These are phyloP conservation scores for Latheticus oryzae DNA, from an alignment of 2,888 invertebrate genomes.

Conservation along the genomic window DNA sequence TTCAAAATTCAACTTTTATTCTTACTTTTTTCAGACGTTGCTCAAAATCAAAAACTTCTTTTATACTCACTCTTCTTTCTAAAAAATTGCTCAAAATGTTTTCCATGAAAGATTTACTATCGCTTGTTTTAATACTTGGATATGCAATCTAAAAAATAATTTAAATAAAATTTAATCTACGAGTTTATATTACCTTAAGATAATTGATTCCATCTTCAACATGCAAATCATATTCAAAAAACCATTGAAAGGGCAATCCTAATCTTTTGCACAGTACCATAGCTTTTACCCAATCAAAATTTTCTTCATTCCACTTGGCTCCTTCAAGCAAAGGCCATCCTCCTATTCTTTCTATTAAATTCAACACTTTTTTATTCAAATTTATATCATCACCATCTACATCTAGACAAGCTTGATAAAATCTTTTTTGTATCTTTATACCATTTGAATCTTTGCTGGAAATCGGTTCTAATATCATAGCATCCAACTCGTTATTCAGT, in stretches of 20 bases:
- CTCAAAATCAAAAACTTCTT: background rate
- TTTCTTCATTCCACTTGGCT: constrained; percentile 45
- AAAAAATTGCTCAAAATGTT: background rate
- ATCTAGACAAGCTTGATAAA: constrained; percentile 52
- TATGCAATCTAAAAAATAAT: constrained; percentile 1
- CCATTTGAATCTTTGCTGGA: constrained; percentile 60
- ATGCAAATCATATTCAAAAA: constrained; percentile 14
- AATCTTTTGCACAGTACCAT: constrained; percentile 31
- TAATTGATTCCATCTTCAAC: constrained; percentile 14
- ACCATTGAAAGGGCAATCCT: constrained; percentile 20
- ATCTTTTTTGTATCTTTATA: constrained; percentile 64
- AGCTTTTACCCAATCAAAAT: constrained; percentile 46
- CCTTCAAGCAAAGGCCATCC: constrained; percentile 52
- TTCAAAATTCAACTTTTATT: too few species aligned
- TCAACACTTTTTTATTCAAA: constrained; percentile 30
- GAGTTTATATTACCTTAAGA: constrained; percentile 8
- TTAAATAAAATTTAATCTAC: background rate
- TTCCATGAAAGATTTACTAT: too few species aligned
- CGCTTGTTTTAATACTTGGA: background rate
- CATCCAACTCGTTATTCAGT: constrained; percentile 11
- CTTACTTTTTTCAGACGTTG: constrained; percentile 1
- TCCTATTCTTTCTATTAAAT: constrained; percentile 44
- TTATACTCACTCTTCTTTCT: background rate
- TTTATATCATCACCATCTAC: constrained; percentile 41
- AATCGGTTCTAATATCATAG: constrained; percentile 48